Base-by-base conservation (phyloP, 2,888 invertebrate species). In the Lissocephala sabroskyi region DNA sequence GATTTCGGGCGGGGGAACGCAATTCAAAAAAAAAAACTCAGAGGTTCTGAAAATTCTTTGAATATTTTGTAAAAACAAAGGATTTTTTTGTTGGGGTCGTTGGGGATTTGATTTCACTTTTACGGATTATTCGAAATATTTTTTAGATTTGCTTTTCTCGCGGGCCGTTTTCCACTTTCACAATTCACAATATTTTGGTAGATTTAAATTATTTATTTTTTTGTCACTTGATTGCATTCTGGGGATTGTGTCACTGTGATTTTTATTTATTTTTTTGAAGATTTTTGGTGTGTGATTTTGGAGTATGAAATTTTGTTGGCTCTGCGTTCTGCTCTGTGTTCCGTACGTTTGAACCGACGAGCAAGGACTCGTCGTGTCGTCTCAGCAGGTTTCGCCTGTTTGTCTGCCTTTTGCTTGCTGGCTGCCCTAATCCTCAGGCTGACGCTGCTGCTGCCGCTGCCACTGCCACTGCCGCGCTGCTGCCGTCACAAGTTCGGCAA, bases 281-380 rank as follows among this genome's bases (percentile, higher is more conserved):
- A 64, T 52, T 61, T 51, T 56, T 40, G 41, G 17, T 17, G 10
- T 2, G 17, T 17, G 13, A 30, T 47, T 45, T 45, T 57, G 54
- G 26, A 40, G 18, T 56, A 49, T 63, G 42, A 57, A 52, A 54
- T 57, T 37, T 58, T 64, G 45, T 57, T 51, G 13, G 35, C 35
- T 16, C 35, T 35, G 23, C 23, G 23, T 40, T 52, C 33, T 33
- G 35, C 51, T 64, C 53, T 57, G 56, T 58, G 77, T 80, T 81
- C 80, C 79, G 79, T 74, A 79, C 82, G 67, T 79, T 66, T 79
- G 82, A 74, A 80, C 76, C 81, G 82, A 80, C 81, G 79, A 77
- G 79, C 81, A 77, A 80, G 80, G 82, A 81, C 82, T 81, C 81
- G 82, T 67, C 81, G 74, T 82, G 71, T 68, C 79, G 74, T 81